Base-by-base conservation (phyloP, 2,113 vertebrate genomes). In the Ivindomyrus marchei region DNA sequence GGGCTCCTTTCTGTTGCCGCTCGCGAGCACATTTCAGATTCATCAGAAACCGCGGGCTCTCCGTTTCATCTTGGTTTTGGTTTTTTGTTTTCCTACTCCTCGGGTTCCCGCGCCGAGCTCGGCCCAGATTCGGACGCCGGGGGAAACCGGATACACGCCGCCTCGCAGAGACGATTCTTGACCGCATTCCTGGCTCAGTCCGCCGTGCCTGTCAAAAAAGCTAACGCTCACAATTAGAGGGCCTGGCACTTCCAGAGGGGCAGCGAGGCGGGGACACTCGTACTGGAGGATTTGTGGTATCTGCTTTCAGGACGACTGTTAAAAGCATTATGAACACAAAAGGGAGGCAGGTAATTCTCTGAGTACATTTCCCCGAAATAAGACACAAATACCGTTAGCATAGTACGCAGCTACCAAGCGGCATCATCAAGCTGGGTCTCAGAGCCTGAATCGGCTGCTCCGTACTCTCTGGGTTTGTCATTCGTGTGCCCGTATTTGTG, bases 151-250 rank as follows among this genome's bases (percentile, higher is more conserved):
- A 62, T 45, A 62, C 9, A 39, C 42, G 11, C 19, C 6, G 17
- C 56, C 21, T 62, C 6, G 19, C 56, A 66, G 24, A 62, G 36
- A 58, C 21, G 17, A 66, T 7, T 66, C 31, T 46, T 45, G 53
- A 62, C 87, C 53, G 36, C 46, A 45, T 58, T 56, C 53, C 52
- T 58, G 53, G 87, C 87, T 88, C 36, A 11, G 62, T 13, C 39
- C 39, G 17, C 49, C 21, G 0, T 66, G 36, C 56, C 24, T 89
- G 88, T 89, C 88, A 50, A 49, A 50, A 36, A 49, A 77, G 62
- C 46, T 77, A 89, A 89, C 56, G 66, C 42, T 89, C 66, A 77
- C 45, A 89, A 50, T 89, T 77, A 77, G 74, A 31, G 66, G 74
- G 42, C 62, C 17, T 0, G 10, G n/a, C 24, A 4, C 46, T 77